Base-by-base conservation (phyloP, 2,113 vertebrate species). In the Helogale parvula region DNA sequence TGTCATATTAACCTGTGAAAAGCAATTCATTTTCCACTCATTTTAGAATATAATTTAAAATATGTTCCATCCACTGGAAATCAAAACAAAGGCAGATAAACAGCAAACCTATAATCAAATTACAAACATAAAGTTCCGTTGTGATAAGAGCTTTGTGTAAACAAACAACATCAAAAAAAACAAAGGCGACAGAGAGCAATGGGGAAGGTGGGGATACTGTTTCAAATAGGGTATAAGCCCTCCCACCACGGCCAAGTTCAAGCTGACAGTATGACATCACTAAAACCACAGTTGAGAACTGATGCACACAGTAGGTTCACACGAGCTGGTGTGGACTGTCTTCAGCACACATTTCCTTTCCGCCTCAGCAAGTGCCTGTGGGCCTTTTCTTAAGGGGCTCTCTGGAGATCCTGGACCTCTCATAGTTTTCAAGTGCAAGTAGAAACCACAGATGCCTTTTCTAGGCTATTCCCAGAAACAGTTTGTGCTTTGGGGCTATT, bases 311-410 rank as follows among this genome's bases (percentile, higher is more conserved):
- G 2, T 35, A 31, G 12, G 66, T 13, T 50, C n/a, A 33, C 41
- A 7, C 0, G 17, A 17, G 23, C 25, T 41, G 25, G 6, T n/a
- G 63, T 4, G 66, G 31, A 3, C 23, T 0, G 0, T 19, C 21
- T 19, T 12, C 33, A n/a, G 57, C 0, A 0, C 14, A 21, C 4
- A 5, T 47, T 21, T 54, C 33, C 29, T 69, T 87, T 93, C 82
- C 50, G 8, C 3, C 47, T 87, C 25, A 7, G 63, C 52, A 71
- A 50, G 35, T 57, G 16, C 74, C 25, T n/a, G 69, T 33, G 45
- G n/a, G 3, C 4, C 4, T 77, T 45, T 69, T 25, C 50, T 45
- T 17, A 35, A 74, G 16, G 25, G 38, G 35, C 21, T 35, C 63
- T 15, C 85, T 63, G 69, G 33, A 63, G 31, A 47, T n/a, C 65